phyloP scores from a whole-genome alignment of 2,113 vertebrate genomes.

The Equus przewalskii region DNA sequence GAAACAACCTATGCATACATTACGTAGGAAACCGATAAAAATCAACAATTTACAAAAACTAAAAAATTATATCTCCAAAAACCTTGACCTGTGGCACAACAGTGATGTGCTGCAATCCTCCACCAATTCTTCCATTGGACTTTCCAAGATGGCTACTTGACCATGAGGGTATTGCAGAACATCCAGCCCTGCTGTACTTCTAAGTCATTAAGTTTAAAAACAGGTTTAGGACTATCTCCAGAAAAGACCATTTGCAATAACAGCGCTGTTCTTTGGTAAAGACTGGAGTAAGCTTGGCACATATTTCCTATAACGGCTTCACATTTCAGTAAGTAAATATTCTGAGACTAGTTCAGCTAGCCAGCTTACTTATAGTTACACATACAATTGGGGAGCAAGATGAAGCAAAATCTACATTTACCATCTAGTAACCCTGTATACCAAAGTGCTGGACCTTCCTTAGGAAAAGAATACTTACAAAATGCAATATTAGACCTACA shows the following conservation, averaged over 20 bases:
- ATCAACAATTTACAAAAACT: neutral
- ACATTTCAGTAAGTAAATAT: neutral
- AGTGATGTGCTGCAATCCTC: neutral
- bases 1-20: neutral
- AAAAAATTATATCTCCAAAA: neutral
- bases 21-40: neutral
- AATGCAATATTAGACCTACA: neutral
- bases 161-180: neutral
- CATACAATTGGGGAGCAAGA: neutral
- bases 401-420: constrained; percentile 37
- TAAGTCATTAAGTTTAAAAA: neutral
- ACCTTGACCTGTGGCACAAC: neutral
- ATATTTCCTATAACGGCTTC: constrained; percentile 21
- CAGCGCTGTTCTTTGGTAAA: neutral
- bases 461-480: neutral
- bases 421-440: neutral
- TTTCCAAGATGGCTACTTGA: neutral
- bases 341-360: neutral
- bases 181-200: neutral
- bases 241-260: neutral
- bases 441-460: neutral
- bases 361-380: neutral
- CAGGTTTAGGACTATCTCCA: neutral
- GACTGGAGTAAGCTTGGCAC: neutral
- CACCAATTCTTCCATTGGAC: neutral